Evolutionary conservation across 2,113 vertebrate species (phyloP), one percentile per base, ranked within the genome.

Genomic region (Calypte anna): DNA sequence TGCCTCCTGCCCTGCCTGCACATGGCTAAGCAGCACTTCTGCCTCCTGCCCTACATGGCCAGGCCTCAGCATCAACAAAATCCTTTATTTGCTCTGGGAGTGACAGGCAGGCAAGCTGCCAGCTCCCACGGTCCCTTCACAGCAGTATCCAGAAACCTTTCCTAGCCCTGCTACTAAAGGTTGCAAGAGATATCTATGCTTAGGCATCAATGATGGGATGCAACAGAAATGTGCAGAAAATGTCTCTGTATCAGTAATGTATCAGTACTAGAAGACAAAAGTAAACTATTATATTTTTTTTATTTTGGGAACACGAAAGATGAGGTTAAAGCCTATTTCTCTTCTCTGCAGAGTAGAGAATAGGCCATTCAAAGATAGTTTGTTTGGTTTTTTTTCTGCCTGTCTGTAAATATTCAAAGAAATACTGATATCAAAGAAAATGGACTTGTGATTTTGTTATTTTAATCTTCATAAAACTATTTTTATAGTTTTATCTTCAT

Each of bases 81-180:
- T 40, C 33, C 27, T 31, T 53, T 15, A n/a, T 13, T 36, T 28
- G 54, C 74, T 79, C 23, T 16, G 15, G 43, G 22, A 78, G 21
- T 2, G 55, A 25, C 28, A 54, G 33, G 55, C 6, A 1, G 58
- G n/a, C 1, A 3, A 86, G 73, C 0, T 1, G 46, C 25, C 69
- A 25, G 50, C 5, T 36, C 69, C 55, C 0, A 0, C 0, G 0
- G 36, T 22, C 63, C 25, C 33, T 48, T 77, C 24, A 59, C 27
- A 44, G 40, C 57, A 18, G 2, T 12, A 16, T 24, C 40, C 46
- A 57, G 51, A 15, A 55, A 15, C 28, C n/a, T 40, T 22, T 14
- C 0, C 0, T 30, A 28, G 50, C 16, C 30, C 43, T 70, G n/a
- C 6, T 11, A 7, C 28, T 2, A 4, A 54, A 40, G 72, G 28